Evolutionary conservation across 2,113 vertebrate species (phyloP).

Genomic region (Calyptomena viridis): DNA sequence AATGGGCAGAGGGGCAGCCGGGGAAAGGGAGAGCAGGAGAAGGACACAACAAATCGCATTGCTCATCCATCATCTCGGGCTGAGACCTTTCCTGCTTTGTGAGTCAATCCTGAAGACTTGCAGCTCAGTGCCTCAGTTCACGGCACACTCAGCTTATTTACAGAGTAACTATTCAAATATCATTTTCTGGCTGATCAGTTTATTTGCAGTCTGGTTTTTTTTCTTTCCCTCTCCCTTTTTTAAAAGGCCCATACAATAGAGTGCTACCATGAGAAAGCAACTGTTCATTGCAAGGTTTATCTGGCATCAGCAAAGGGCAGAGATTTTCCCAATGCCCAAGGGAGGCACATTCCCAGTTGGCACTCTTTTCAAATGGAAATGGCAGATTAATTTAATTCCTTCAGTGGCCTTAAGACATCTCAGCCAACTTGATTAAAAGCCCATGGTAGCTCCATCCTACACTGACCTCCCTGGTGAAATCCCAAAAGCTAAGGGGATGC

Average conservation of each 20-base stretch:
- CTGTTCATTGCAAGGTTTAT: not conserved
- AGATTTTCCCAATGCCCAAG: not conserved
- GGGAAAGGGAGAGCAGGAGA: not conserved
- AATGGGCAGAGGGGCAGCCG: not conserved
- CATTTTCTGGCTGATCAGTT: not conserved
- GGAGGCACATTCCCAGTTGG: not conserved
- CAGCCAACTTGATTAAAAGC: not conserved
- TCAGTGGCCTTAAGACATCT: not conserved
- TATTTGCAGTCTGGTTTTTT: not conserved
- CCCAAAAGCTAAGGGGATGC: rapidly evolving
- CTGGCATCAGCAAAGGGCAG: not conserved
- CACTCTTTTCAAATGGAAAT: not conserved
- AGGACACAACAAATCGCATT: not conserved
- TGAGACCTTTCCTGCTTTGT: not conserved
- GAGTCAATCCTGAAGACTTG: not conserved
- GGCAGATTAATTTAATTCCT: not conserved
- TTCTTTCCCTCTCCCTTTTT: rapidly evolving
- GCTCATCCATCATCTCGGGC: not conserved
- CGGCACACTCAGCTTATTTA: not conserved
- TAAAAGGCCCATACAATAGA: not conserved
- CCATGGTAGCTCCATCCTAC: rapidly evolving
- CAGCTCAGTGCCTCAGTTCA: not conserved
- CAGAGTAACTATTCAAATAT: not conserved
- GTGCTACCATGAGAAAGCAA: not conserved
- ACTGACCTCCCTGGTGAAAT: not conserved